These are phyloP conservation scores for Urosaurus nigricauda DNA, from an alignment of 2,797 vertebrate genomes.

Conservation along the genomic window DNA sequence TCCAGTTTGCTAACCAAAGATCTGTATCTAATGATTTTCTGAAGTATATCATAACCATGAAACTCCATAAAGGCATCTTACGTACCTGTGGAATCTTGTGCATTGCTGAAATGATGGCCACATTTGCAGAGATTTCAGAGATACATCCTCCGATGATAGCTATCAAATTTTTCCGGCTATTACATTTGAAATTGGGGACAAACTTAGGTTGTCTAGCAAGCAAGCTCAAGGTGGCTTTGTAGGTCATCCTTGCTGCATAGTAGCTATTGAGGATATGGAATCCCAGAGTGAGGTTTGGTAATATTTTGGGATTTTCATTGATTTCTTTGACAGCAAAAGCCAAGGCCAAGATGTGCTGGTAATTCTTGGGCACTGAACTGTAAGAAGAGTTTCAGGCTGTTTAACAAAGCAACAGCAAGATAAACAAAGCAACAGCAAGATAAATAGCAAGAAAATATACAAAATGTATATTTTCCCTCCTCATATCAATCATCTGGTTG, in stretches of 20 bases:
- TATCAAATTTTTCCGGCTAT: not conserved
- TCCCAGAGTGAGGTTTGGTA: not conserved
- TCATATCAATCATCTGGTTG: no score
- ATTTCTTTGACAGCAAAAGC: slow-evolving; percentile 10
- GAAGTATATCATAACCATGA: no score
- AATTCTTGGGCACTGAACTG: slow-evolving; percentile 9
- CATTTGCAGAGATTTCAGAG: not conserved
- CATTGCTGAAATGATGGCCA: not conserved
- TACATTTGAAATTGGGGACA: slow-evolving; percentile 1
- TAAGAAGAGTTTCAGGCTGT: not conserved
- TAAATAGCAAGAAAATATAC: no score
- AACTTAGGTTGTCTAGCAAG: not conserved
- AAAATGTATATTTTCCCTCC: no score
- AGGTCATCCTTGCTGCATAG: not conserved
- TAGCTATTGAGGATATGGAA: not conserved
- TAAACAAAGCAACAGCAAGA: not conserved
- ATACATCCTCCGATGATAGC: not conserved
- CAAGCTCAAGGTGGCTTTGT: not conserved
- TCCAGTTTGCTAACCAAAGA: no score
- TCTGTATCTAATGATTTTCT: not conserved
- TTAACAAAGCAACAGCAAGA: not conserved
- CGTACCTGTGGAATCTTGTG: slow-evolving; percentile 6
- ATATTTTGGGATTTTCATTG: not conserved
- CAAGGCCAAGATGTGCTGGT: not conserved
- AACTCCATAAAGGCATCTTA: not conserved